Conservation (phyloP, 2,113 vertebrate species). For the pig (Sus scrofa) region DNA sequence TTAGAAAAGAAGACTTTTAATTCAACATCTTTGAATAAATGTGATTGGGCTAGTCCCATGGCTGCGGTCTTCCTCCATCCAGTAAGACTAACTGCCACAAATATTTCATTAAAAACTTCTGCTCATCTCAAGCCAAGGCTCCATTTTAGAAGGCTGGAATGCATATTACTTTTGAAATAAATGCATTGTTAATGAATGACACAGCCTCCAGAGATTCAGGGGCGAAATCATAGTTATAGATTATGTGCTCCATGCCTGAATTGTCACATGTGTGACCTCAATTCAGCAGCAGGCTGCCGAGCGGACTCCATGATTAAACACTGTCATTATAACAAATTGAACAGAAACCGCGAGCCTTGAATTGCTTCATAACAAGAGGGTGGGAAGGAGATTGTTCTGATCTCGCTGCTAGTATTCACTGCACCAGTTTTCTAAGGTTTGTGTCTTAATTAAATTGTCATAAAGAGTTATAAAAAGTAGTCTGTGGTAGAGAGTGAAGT, state of each 20-base stretch:
- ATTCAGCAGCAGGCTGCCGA: slow-evolving; percentile 85
- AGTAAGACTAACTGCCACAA: slow-evolving; percentile 56
- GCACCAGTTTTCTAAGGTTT: slow-evolving; percentile 82
- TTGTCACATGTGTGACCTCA: slow-evolving; percentile 90
- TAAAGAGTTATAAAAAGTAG: slow-evolving; percentile 82
- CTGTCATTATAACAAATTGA: slow-evolving; percentile 92
- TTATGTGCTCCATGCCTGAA: slow-evolving; percentile 88
- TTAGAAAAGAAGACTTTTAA: slow-evolving; percentile 79
- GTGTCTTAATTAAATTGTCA: slow-evolving; percentile 89
- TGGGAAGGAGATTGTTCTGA: slow-evolving; percentile 86
- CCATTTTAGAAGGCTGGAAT: slow-evolving; percentile 77
- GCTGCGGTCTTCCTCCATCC: slow-evolving; percentile 44
- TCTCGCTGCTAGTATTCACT: slow-evolving; percentile 87
- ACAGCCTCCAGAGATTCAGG: slow-evolving; percentile 83
- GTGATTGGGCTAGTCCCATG: slow-evolving; percentile 73
- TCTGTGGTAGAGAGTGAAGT: slow-evolving; percentile 74
- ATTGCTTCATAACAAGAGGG: slow-evolving; percentile 88
- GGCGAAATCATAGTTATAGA: slow-evolving; percentile 88
- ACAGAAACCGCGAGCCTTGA: slow-evolving; percentile 87
- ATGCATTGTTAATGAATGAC: slow-evolving; percentile 86
- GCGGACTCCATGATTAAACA: slow-evolving; percentile 87
- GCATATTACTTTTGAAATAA: slow-evolving; percentile 82
- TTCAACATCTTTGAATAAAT: slow-evolving; percentile 80
- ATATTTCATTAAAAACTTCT: slow-evolving; percentile 70
- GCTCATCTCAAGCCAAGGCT: slow-evolving; percentile 77